A percentile compares a stretch with the other conserved stretches of the same genome.
Evolutionary conservation across 2,797 vertebrate species (phyloP).

Genomic region (Gobionotothen gibberifrons): DNA sequence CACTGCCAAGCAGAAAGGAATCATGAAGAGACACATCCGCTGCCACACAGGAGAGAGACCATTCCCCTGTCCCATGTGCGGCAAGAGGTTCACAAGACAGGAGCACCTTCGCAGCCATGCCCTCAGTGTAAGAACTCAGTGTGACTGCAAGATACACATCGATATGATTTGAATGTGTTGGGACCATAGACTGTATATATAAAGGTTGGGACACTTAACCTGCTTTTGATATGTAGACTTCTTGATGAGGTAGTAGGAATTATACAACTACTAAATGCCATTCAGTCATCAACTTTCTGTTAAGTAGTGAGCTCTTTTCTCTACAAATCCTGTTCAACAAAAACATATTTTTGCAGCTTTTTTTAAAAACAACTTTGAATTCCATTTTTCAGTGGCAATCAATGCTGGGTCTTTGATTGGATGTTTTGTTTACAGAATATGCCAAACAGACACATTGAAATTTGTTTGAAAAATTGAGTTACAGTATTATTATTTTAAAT

Average conservation of each 20-base stretch:
- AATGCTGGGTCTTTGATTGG: not conserved
- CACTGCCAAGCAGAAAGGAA: slow-evolving; percentile 98
- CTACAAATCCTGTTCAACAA: too few species aligned
- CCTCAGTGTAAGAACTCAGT: slow-evolving; percentile 88
- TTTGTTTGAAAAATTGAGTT: not conserved
- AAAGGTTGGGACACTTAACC: not conserved
- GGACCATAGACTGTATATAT: too few species aligned
- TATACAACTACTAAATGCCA: too few species aligned
- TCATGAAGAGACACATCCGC: slow-evolving; percentile 96
- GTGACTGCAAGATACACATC: not conserved
- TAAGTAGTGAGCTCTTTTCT: too few species aligned
- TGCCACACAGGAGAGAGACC: slow-evolving; percentile 98
- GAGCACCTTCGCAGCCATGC: slow-evolving; percentile 96
- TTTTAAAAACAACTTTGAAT: not conserved
- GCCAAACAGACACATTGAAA: not conserved
- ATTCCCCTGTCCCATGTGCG: slow-evolving; percentile 95
- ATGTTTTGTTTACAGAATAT: not conserved
- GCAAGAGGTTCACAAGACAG: slow-evolving; percentile 96
- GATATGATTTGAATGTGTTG: not conserved
- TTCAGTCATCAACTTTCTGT: too few species aligned
- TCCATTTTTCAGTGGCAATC: not conserved
- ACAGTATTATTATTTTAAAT: not conserved
- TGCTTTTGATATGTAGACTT: not conserved
- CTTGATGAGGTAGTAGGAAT: too few species aligned
- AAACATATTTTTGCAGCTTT: not conserved